Conservation (phyloP, 2,797 vertebrate genomes). For the Cyprinella venusta region DNA sequence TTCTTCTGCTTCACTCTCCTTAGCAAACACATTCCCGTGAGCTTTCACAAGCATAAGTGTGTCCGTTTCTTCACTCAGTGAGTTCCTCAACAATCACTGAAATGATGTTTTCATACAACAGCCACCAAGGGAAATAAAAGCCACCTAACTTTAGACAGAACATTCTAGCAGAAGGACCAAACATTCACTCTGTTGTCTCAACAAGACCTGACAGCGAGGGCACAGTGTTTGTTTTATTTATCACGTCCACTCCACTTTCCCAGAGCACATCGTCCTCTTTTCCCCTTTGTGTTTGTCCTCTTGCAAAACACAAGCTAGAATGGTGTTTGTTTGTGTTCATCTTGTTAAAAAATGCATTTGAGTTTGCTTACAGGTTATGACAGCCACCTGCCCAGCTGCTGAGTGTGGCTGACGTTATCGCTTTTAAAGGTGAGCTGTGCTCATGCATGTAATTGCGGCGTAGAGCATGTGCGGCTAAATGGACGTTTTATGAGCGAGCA, state of each 20-base stretch:
- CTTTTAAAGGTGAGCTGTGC: slow-evolving; percentile 42
- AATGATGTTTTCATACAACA: slow-evolving; percentile 19
- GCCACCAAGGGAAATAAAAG: slow-evolving; percentile 32
- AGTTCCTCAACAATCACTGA: slow-evolving; percentile 8
- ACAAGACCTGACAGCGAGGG: slow-evolving; percentile 23
- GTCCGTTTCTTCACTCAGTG: slow-evolving; percentile 19
- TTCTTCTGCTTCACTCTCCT: background rate
- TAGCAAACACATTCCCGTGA: background rate
- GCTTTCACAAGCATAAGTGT: background rate
- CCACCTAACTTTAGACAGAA: background rate
- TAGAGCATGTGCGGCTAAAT: slow-evolving; percentile 26
- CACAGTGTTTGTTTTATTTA: slow-evolving; percentile 37
- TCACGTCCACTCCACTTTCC: slow-evolving; percentile 10
- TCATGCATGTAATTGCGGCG: slow-evolving; percentile 49
- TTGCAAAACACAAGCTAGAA: slow-evolving; percentile 18
- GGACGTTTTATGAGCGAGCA: slow-evolving; percentile 44
- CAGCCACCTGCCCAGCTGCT: slow-evolving; percentile 18
- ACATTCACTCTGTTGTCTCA: slow-evolving; percentile 5
- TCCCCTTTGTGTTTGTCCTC: background rate
- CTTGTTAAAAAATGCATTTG: slow-evolving; percentile 19
- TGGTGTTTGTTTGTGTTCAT: slow-evolving; percentile 12
- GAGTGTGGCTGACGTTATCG: slow-evolving; percentile 25
- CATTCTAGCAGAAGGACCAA: background rate
- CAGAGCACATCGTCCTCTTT: background rate
- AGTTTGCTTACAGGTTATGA: slow-evolving; percentile 44